Conservation (phyloP, 1,140 invertebrate species). For the silkworm (Bombyx mori) region ASM3026992v2 NC_085127.1:4586001-4586500, state of each 20-base stretch:
- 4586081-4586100: constrained; percentile 13
- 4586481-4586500: constrained; percentile 65
- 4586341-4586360: too few species aligned
- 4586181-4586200: neutral
- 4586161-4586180: neutral
- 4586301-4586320: too few species aligned
- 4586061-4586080: constrained; percentile 40
- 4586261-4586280: too few species aligned
- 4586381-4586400: constrained; percentile 1
- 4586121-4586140: constrained; percentile 17
- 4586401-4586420: neutral
- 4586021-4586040: constrained; percentile 49
- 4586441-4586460: constrained; percentile 23
- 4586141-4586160: too few species aligned
- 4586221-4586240: neutral
- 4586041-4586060: constrained; percentile 65
- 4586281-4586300: too few species aligned
- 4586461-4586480: constrained; percentile 38
- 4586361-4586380: neutral
- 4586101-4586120: constrained; percentile 48
- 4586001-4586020: constrained; percentile 10
- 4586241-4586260: neutral
- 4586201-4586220: neutral
- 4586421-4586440: constrained; percentile 44
- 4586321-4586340: too few species aligned